Evolutionary conservation across 2,797 vertebrate genomes (phyloP).

Genomic region (Gastrophryne carolinensis): DNA sequence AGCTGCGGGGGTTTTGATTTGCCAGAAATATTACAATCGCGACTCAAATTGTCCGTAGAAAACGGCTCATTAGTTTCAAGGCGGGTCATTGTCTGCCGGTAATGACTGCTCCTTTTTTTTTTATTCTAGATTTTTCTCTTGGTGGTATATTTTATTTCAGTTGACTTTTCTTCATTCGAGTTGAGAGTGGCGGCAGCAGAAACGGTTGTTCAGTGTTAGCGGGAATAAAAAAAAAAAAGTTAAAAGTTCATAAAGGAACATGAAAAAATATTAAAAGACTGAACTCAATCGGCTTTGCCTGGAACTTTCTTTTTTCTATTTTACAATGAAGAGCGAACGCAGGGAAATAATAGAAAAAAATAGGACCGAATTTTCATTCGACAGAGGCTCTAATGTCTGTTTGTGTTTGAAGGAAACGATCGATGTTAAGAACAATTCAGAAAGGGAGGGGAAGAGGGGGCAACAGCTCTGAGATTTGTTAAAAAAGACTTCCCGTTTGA

Average conservation of each 20-base stretch:
- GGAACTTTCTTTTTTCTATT: neutral
- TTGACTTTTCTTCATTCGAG: neutral
- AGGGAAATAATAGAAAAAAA: neutral
- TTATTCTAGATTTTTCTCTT: neutral
- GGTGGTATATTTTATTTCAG: neutral
- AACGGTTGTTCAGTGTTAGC: neutral
- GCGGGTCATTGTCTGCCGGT: slow-evolving; percentile 20
- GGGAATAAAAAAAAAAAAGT: neutral
- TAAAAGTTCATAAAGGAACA: neutral
- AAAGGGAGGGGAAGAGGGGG: no score
- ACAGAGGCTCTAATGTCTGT: neutral
- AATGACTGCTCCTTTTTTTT: slow-evolving; percentile 14
- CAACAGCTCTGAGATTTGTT: no score
- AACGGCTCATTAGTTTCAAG: slow-evolving; percentile 35
- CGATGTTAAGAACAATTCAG: neutral
- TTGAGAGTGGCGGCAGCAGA: neutral
- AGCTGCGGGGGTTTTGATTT: slow-evolving; percentile 38
- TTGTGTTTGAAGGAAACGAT: neutral
- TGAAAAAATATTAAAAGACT: slow-evolving; percentile 19
- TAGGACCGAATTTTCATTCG: neutral
- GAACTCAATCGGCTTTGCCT: slow-evolving; percentile 2
- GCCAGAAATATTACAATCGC: slow-evolving; percentile 39
- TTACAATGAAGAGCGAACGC: neutral
- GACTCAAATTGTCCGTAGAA: slow-evolving; percentile 36
- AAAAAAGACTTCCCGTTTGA: no score